Evolutionary conservation across 2,797 vertebrate species (phyloP), one percentile per base, ranked within the genome.

Genomic region (Syngnathus acus): DNA sequence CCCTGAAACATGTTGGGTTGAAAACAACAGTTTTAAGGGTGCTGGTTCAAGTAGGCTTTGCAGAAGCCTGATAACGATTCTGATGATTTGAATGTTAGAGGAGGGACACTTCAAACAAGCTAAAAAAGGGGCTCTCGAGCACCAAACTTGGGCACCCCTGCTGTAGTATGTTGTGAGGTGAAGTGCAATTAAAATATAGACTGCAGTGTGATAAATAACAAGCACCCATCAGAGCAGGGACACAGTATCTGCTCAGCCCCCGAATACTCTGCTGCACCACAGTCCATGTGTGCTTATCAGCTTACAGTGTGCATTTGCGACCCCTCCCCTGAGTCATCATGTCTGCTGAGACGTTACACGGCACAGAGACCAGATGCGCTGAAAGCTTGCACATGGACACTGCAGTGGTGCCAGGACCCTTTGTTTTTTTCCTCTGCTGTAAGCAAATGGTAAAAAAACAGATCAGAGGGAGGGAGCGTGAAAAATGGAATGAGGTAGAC

Each of bases 231-330:
- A 70, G 77, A 78, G 75, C 57, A 73, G 62, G 70, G 64, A 74
- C 73, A 78, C 67, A 73, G 73, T 55, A 72, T 81, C 65, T 67
- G 70, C 66, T 67, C 69, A 65, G 71, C 71, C 78, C 76, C 75
- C 82, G 81, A 86, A 83, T 87, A 83, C 65, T 87, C 72, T 72
- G 42, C 40, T 72, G 45, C 40, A 32, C 48, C 21, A 14, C 26
- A 50, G 37, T 48, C 47, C 39, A 38, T 21, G 63, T 65, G 55
- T 9, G 47, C 47, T 26, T 45, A 62, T 62, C 60, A 62, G 45
- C 26, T 48, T 39, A 63, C 74, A 62, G 50, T 64, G 69, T 76
- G 73, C 48, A 42, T 72, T 65, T 71, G 65, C 63, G 73, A 70
- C 69, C 72, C 26, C 21, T 62, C 60, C 42, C 60, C 60, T 45